Conservation (phyloP, 2,797 vertebrate genomes). For the Sebastolobus alascanus region DNA sequence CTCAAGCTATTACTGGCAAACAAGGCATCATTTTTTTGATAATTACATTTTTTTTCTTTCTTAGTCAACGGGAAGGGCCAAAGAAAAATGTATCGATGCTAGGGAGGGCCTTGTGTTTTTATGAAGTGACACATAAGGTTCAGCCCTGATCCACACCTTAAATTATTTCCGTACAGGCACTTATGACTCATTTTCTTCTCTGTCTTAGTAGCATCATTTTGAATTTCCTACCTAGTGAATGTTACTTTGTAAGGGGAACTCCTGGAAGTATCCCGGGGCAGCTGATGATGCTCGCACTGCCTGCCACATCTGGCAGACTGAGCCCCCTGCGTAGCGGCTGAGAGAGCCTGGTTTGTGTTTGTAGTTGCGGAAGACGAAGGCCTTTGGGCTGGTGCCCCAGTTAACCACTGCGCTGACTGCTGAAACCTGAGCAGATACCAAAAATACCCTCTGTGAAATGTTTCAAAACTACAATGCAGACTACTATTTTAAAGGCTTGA, state of each 20-base stretch:
- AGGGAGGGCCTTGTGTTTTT: background rate
- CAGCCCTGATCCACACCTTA: background rate
- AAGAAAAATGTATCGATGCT: background rate
- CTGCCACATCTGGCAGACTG: slow-evolving; percentile 83
- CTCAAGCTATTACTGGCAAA: too few relatives aligned
- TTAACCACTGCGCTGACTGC: slow-evolving; percentile 86
- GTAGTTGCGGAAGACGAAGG: slow-evolving; percentile 86
- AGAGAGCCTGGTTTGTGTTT: slow-evolving; percentile 82
- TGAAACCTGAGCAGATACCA: slow-evolving; percentile 76
- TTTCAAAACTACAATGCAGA: background rate
- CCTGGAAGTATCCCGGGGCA: slow-evolving; percentile 86
- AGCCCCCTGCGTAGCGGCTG: slow-evolving; percentile 82
- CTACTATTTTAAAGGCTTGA: background rate
- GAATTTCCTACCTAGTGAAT: slow-evolving; percentile 83
- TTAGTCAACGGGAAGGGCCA: background rate
- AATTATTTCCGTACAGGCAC: background rate
- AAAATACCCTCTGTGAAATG: background rate
- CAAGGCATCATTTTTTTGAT: too few relatives aligned
- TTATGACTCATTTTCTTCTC: background rate
- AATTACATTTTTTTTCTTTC: background rate
- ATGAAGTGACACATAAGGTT: background rate
- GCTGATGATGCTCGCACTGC: slow-evolving; percentile 85
- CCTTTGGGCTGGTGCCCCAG: slow-evolving; percentile 84
- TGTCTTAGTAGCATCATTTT: background rate
- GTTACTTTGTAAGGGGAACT: slow-evolving; percentile 82